Conservation (phyloP, 2,888 invertebrate genomes). For the Eristalis pertinax region DNA sequence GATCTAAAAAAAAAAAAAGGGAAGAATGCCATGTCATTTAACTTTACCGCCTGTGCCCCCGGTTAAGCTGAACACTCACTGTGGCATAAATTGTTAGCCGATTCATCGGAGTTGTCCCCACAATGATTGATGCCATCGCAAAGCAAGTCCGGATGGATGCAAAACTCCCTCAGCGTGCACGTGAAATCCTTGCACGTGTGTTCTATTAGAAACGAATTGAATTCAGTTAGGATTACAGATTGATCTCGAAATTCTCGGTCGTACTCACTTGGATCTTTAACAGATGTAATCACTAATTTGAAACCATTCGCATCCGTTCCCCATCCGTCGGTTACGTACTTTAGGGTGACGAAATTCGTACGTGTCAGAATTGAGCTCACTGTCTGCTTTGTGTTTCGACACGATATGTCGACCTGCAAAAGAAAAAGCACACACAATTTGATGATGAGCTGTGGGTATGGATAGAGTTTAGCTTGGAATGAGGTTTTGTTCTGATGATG, state of each 20-base stretch:
- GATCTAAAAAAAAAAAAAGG: slow-evolving; percentile 81
- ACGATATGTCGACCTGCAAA: slow-evolving; percentile 93
- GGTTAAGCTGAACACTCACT: slow-evolving; percentile 84
- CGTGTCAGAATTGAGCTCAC: slow-evolving; percentile 94
- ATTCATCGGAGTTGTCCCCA: slow-evolving; percentile 96
- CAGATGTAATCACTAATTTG: slow-evolving; percentile 95
- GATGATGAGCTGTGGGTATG: neutral
- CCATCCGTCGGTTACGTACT: slow-evolving; percentile 96
- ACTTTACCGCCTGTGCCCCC: neutral
- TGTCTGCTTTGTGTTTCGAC: slow-evolving; percentile 94
- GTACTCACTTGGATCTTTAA: slow-evolving; percentile 95
- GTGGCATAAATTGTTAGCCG: slow-evolving; percentile 91
- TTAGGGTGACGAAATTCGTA: slow-evolving; percentile 96
- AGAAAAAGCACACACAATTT: slow-evolving; percentile 59
- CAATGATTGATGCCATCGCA: slow-evolving; percentile 97
- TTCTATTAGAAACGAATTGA: slow-evolving; percentile 83
- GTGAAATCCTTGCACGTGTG: slow-evolving; percentile 94
- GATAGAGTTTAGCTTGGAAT: neutral
- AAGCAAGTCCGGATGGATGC: slow-evolving; percentile 94
- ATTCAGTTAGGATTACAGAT: neutral
- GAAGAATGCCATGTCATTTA: neutral
- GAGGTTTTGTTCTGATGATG: no score
- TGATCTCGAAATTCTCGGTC: neutral
- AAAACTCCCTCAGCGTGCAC: slow-evolving; percentile 93
- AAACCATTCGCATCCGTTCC: slow-evolving; percentile 96